Evolutionary conservation across 1,140 invertebrate genomes (phyloP).

Genomic region (Magallana gigas): DNA sequence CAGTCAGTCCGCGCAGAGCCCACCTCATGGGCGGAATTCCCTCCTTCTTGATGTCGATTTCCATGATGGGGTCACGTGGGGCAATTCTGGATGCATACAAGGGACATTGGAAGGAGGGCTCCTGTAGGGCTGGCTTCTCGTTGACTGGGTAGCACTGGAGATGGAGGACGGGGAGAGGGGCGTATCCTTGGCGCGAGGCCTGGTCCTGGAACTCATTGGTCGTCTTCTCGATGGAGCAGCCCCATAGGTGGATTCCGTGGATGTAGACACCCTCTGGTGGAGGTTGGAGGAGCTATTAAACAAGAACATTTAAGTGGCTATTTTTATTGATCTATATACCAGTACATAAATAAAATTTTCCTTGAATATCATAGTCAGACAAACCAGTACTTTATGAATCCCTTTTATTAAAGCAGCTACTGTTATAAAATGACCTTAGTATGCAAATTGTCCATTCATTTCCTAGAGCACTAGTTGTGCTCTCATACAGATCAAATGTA

Average conservation of each 20-base stretch:
- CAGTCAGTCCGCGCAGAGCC: conserved; percentile 77
- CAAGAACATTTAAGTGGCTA: neutral
- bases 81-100: conserved; percentile 74
- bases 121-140: conserved; percentile 74
- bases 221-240: conserved; percentile 79
- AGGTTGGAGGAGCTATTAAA: conserved; percentile 76
- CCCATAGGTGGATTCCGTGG: conserved; percentile 79
- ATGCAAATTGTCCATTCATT: too few species aligned
- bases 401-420: too few species aligned
- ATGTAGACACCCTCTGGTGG: conserved; percentile 80
- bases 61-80: conserved; percentile 73
- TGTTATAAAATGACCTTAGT: too few species aligned
- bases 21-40: conserved; percentile 75
- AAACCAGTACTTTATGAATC: too few species aligned
- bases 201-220: conserved; percentile 77
- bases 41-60: conserved; percentile 76
- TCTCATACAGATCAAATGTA: conserved; percentile 20
- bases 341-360: too few species aligned
- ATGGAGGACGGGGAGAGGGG: conserved; percentile 77
- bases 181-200: conserved; percentile 72
- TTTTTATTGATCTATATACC: too few species aligned
- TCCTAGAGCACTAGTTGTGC: too few species aligned
- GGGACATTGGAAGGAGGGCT: conserved; percentile 74
- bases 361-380: too few species aligned
- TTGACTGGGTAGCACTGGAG: conserved; percentile 76